Evolutionary conservation across 2,888 invertebrate genomes (phyloP), one percentile per base, ranked within the genome.

Genomic region (Euplagia quadripunctaria): DNA sequence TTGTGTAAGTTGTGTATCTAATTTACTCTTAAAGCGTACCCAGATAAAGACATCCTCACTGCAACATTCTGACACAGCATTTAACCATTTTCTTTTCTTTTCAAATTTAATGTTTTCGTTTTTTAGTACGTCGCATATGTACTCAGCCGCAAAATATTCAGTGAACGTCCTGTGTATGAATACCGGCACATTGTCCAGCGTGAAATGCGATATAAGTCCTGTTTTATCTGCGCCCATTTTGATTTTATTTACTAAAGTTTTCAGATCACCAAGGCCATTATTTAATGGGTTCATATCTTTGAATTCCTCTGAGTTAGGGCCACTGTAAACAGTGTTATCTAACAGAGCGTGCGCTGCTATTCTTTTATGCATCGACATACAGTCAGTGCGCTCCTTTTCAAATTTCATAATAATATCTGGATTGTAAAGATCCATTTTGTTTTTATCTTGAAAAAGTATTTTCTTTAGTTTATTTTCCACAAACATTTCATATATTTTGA

Each of bases 371-470:
- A 68, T 74, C 1, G 55, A 12, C 51, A 77, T 73, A 41, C 72
- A 79, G 12, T 75, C 72, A 12, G 46, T 46, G 9, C 68, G 70
- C 49, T 84, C 82, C 9, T 71, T 79, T 3, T 84, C 70, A 43
- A 72, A 81, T 46, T 63, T 55, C 20, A 52, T 52, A 8, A 70
- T 65, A 14, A 73, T 71, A 12, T 70, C 71, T 11, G 81, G 73
- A 31, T 69, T 75, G 64, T 64, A 76, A 3, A 81, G 49, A 41
- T 80, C 66, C 68, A 75, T 71, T 52, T 66, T 58, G 17, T 77
- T 71, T 64, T 84, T 83, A n/a, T 79, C 76, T 69, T 79, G 55
- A 51, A 71, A 79, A 0, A 74, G 67, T 71, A 75, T 77, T 46
- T 49, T 74, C 51, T 74, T 81, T 0, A 83, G 55, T 73, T 80